Conservation (phyloP, 2,888 invertebrate genomes). For the Choristoneura rosaceana region DNA sequence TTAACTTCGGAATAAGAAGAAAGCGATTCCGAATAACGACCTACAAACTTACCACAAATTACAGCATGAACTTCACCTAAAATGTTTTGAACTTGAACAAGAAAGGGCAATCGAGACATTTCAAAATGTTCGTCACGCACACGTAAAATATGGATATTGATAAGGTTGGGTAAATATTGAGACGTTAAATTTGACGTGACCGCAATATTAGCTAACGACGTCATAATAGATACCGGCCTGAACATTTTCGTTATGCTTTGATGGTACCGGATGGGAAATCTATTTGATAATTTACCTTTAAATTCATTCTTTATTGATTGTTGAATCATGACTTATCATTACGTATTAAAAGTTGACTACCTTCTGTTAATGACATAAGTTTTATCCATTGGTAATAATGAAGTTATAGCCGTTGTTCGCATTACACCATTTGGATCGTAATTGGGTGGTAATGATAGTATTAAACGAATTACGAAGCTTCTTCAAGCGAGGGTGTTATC, state of each 20-base stretch:
- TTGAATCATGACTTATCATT: constrained; percentile 23
- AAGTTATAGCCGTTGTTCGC: constrained; percentile 10
- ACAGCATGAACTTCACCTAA: constrained; percentile 15
- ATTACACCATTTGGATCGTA: constrained; percentile 23
- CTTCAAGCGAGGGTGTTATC: neutral
- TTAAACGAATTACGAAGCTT: neutral
- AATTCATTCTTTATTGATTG: constrained; percentile 26
- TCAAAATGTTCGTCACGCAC: constrained; percentile 50
- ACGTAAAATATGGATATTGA: constrained; percentile 60
- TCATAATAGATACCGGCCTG: constrained; percentile 23
- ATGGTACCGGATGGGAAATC: constrained; percentile 27
- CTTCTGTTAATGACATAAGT: constrained; percentile 29
- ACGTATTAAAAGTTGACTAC: constrained; percentile 18
- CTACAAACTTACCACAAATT: constrained; percentile 7
- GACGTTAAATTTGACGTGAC: constrained; percentile 43
- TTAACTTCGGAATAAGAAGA: neutral
- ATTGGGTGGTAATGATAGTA: constrained; percentile 19
- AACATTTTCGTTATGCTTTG: constrained; percentile 44
- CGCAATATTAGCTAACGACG: constrained; percentile 42
- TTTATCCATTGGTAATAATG: constrained; percentile 14
- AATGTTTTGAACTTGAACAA: constrained; percentile 9
- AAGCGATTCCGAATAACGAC: neutral
- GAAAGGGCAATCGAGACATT: constrained; percentile 33
- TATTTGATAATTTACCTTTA: constrained; percentile 22
- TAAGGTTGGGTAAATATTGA: constrained; percentile 50